Conservation (phyloP, 2,113 vertebrate species). For the Mus pahari region DNA sequence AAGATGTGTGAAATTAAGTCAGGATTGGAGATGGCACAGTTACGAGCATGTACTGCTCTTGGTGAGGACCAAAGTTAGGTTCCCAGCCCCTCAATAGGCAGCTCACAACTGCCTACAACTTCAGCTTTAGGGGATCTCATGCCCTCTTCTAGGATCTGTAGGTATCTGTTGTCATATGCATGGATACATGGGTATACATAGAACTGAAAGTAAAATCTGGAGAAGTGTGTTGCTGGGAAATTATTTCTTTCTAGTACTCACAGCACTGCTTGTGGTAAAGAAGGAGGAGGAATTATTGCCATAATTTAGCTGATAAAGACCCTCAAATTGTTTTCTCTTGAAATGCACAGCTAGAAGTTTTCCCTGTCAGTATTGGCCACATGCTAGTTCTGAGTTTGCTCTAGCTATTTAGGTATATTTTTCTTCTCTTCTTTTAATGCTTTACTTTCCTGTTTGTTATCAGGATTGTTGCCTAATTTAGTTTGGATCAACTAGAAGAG, state of each 20-base stretch:
- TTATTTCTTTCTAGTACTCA: slow-evolving; percentile 28
- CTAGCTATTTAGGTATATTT: neutral
- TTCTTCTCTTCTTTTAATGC: neutral
- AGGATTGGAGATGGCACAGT: neutral
- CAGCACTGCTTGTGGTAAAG: slow-evolving; percentile 10
- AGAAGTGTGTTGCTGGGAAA: neutral
- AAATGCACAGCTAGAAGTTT: neutral
- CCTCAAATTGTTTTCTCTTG: neutral
- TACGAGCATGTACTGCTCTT: neutral
- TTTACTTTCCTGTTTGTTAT: slow-evolving; percentile 51
- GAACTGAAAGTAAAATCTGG: no score
- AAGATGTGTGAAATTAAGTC: slow-evolving; percentile 16
- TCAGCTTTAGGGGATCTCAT: no score
- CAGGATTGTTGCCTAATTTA: slow-evolving; percentile 63
- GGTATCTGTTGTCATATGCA: neutral
- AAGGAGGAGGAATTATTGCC: neutral
- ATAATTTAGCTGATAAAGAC: neutral
- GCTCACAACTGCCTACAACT: neutral
- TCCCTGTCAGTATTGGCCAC: neutral
- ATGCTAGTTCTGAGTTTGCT: neutral
- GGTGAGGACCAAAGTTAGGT: neutral
- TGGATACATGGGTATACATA: neutral
- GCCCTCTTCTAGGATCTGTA: neutral
- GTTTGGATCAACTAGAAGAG: slow-evolving; percentile 72
- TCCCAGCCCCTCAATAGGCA: neutral